Evolutionary conservation across 2,113 vertebrate genomes (phyloP), one percentile per base, ranked within the genome.

Genomic region (Datnioides undecimradiatus): DNA sequence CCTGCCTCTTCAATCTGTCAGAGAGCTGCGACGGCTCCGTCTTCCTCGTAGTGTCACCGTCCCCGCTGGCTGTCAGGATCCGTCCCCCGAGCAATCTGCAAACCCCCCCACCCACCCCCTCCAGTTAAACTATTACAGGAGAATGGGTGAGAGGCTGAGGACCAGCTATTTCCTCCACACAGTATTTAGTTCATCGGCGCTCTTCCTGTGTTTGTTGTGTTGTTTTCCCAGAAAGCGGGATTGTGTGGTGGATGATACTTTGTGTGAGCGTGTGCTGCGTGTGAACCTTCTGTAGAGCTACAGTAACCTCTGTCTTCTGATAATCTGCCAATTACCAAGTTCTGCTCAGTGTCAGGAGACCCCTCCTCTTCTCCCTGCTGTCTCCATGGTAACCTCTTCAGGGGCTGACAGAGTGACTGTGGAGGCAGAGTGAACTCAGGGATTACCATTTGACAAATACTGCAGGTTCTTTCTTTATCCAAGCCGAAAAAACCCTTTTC

Each of bases 351-450:
- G 80, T 79, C 79, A 72, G 55, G 68, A 77, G 41, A 69, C 19
- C 41, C 27, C 38, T 8, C 23, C 11, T 19, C 57, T 19, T 25
- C 31, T 31, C 43, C 59, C 69, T 36, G 14, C 87, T 46, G 72
- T 92, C 85, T 77, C 90, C 89, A 89, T 92, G 89, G 89, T 79
- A 80, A 92, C 90, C 52, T 63, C 49, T 81, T 79, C 62, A 38
- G 73, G 60, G 45, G 54, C 34, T 60, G 80, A 73, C 49, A 41
- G 45, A 60, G 55, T 23, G 73, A 79, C 62, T 46, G 77, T 21
- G 67, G 67, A 82, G 80, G 73, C 79, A 54, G 55, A 55, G 63
- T 68, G 40, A 83, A 83, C 48, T 68, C 49, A 23, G 54, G 79
- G 79, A 83, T 83, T 73, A 73, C 29, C 60, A 40, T 70, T 60